Base-by-base conservation (phyloP, 2,113 vertebrate species). In the Chascanopsetta lugubris region DNA sequence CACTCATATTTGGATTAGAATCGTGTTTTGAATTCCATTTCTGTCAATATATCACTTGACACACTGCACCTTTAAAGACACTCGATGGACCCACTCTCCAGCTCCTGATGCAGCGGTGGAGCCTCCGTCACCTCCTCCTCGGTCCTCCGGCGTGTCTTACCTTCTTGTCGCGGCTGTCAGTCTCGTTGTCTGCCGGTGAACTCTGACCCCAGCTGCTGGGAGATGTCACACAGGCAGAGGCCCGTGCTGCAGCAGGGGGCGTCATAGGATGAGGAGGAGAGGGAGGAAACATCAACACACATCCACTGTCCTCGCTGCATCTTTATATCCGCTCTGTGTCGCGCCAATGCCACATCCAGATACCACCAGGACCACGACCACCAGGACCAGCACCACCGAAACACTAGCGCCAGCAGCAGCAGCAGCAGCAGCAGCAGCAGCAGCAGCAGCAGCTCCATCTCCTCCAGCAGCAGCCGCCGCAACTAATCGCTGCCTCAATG, bases 171-270 rank as follows among this genome's bases (percentile, higher is more conserved):
- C 84, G 80, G 71, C 54, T 69, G 66, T 79, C 80, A 79, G 82
- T 83, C 85, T 93, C 91, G 92, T 93, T 92, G 93, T 93, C 92
- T 92, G 86, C 72, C 74, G 79, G 85, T 91, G 91, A 93, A 94
- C 93, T 93, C 88, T 93, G 90, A 93, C 89, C 92, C 90, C 87
- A 87, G 88, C 84, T 90, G 91, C 87, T 89, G 88, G 90, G 88
- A 92, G 91, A 93, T 92, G 91, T 92, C 93, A 93, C 84, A 77
- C 85, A 87, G 85, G 65, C 87, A 87, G 84, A 92, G 92, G 93
- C 91, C 92, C 91, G 88, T 89, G 91, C 89, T 91, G 92, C 91
- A 89, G 91, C 86, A 88, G 42, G 91, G 89, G 90, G 87, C 87
- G 89, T 88, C 77, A 75, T 84, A 72, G 67, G 75, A 74, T 83